These are phyloP conservation scores for Phyto melanocephala DNA, from an alignment of 2,888 invertebrate genomes.

Conservation along the genomic window DNA sequence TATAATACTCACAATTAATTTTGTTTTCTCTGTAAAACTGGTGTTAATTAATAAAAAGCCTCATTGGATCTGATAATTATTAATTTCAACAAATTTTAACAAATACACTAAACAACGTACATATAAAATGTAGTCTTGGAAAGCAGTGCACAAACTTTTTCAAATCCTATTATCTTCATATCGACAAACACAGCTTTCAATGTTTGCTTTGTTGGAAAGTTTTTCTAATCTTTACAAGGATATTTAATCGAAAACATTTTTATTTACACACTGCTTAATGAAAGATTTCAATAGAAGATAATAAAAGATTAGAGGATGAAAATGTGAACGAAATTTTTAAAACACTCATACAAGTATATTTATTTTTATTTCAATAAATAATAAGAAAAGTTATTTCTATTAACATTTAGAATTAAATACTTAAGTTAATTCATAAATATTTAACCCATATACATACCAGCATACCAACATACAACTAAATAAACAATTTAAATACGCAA, in stretches of 20 bases:
- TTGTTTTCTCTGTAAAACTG: too few species aligned
- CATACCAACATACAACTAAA: too few species aligned
- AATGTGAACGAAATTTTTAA: neutral
- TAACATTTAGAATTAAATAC: neutral
- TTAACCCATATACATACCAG: slow-evolving; percentile 30
- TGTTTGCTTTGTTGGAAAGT: neutral
- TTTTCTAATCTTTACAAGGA: neutral
- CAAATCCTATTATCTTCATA: neutral
- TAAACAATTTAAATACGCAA: too few species aligned
- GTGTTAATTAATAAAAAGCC: too few species aligned
- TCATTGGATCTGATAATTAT: too few species aligned
- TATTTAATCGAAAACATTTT: neutral
- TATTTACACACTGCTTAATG: neutral
- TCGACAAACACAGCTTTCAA: neutral
- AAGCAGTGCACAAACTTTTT: too few species aligned
- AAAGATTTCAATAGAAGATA: neutral
- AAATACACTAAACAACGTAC: too few species aligned
- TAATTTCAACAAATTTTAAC: too few species aligned
- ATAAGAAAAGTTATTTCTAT: neutral
- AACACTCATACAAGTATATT: neutral
- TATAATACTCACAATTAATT: too few species aligned
- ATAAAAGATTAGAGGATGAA: neutral
- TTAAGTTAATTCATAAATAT: too few species aligned
- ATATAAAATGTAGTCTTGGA: too few species aligned
- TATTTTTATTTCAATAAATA: neutral